Evolutionary conservation across 2,113 vertebrate genomes (phyloP), one percentile per base, ranked within the genome.

Genomic region (Gymnobelideus leadbeateri): DNA sequence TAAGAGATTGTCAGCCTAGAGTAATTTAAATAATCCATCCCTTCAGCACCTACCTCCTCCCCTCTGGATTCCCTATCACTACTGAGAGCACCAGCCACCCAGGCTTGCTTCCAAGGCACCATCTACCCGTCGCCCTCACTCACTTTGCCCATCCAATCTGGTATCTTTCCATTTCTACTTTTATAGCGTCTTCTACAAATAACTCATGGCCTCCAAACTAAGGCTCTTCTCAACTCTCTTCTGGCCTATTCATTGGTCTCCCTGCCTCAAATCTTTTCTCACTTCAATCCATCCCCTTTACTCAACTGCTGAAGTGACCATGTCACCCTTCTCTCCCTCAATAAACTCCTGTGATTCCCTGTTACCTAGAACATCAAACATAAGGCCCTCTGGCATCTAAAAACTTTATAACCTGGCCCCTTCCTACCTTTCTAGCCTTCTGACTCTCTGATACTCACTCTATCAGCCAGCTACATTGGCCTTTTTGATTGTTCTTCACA

Each of bases 311-410:
- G 61, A 5, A 37, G 3, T 68, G 51, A 54, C 43, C 28, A 37
- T 0, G 11, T 28, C 24, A 28, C 89, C 57, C 92, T 54, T 46
- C 68, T 57, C 55, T 57, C 31, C 31, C 31, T 37, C 28, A 68
- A 14, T 68, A 68, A 37, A 68, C 37, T 55, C 50, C 25, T 37
- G 0, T 19, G 84, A 49, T 12, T 9, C 47, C 53, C 61, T 84
- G 49, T 16, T 51, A 49, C 51, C 10, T 12, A 9, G 49, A 25
- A 50, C 8, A 84, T 50, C 1, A 89, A 91, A 43, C 49, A 46
- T 47, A 47, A 16, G 28, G 19, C 0, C 2, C 43, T 7, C 0
- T n/a, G 43, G 23, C 49, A 16, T 46, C 11, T 0, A 0, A 28
- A 46, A 6, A 7, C 19, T 8, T 0, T 12, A 37, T 46, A 25